Evolutionary conservation across 2,797 vertebrate genomes (phyloP).

Genomic region (Prionace glauca): DNA sequence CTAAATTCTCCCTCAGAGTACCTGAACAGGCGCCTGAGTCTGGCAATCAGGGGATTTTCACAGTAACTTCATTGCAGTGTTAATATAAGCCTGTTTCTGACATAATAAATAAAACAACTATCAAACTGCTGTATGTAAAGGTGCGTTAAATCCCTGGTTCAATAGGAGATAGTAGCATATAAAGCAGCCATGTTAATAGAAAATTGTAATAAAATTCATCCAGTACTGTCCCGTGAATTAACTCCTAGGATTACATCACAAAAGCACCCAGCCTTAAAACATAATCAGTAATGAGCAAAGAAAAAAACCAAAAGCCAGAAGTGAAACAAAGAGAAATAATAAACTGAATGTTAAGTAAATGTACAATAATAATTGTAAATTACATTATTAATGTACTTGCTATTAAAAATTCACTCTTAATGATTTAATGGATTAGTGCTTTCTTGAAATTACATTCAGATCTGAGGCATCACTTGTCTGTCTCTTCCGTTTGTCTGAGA

Average conservation of each 20-base stretch:
- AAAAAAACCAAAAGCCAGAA: neutral
- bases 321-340: neutral
- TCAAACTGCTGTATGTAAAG: neutral
- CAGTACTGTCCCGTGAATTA: neutral
- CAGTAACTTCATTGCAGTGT: too few relatives aligned
- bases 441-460: conserved; percentile 37
- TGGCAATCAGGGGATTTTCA: too few relatives aligned
- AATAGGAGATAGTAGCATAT: neutral
- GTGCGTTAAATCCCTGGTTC: neutral
- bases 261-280: neutral
- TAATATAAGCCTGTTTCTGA: too few relatives aligned
- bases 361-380: neutral
- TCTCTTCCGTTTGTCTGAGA: conserved; percentile 74
- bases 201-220: neutral
- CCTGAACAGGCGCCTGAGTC: too few relatives aligned
- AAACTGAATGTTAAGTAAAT: neutral
- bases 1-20: too few relatives aligned
- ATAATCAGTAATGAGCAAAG: neutral
- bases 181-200: neutral
- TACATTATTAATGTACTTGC: neutral
- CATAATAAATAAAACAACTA: neutral
- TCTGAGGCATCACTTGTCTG: conserved; percentile 67
- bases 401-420: neutral
- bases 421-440: neutral
- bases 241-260: neutral